Base-by-base conservation (phyloP, 1,140 invertebrate genomes). In the Nylanderia fulva region DNA sequence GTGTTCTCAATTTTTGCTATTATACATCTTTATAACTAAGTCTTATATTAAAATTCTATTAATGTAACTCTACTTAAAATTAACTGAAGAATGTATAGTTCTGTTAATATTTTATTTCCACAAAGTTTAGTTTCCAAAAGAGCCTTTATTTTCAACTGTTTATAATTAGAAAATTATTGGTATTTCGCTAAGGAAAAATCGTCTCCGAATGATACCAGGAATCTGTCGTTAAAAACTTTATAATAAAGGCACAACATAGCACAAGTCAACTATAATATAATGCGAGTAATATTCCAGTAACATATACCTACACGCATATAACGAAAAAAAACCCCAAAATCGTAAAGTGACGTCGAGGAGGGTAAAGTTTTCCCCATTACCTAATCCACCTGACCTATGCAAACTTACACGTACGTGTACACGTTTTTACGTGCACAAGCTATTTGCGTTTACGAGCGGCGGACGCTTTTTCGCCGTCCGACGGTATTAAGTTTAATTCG, bases 371-470 rank as follows among this genome's bases (percentile, higher is more conserved):
- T 68, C 42, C 45, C 1, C 52, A 79, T 79, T 79, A 79, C 45
- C 64, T 79, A 79, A 79, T 79, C 76, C 76, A 54, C 27, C 63
- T 63, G 45, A 42, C 42, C 42, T 54, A 66, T 66, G 61, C 29
- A 33, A 11, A 63, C 76, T 21, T 33, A 79, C 36, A 54, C 45
- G 15, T 54, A 39, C 9, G n/a, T 33, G 45, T 18, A 18, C 4
- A 48, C 18, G 42, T 56, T 29, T 68, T 68, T 54, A 79, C 75
- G 72, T 64, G 33, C 77, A 56, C 77, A 71, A 82, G 88, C 89
- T 92, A 93, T 93, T 90, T 90, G 63, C 91, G 69, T 93, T 93
- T 93, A 93, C 86, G 88, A 87, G 86, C 90, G 66, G 74, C 71
- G 39, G 82, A 39, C 63, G 68, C 63, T 92, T 93, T 92, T 91